Conservation (phyloP, 1,140 invertebrate genomes). For the Philaenus spumarius region DNA sequence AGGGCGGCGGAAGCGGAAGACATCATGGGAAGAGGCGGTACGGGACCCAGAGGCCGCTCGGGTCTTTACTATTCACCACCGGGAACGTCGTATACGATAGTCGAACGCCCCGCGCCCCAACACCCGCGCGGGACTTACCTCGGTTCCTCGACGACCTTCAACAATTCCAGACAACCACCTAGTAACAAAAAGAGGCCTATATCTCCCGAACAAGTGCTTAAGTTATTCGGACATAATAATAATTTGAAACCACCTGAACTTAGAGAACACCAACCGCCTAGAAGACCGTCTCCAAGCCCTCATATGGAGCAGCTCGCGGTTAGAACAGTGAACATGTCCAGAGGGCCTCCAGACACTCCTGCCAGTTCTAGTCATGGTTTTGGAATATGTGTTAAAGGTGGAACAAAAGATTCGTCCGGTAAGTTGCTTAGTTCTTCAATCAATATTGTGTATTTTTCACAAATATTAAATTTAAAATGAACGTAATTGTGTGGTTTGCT, state of each 20-base stretch:
- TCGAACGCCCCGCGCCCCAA: conserved; percentile 66
- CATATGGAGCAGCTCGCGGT: conserved; percentile 41
- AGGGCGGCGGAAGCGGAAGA: conserved; percentile 43
- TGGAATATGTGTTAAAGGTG: conserved; percentile 82
- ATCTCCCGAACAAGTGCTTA: conserved; percentile 34
- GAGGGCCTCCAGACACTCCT: conserved; percentile 49
- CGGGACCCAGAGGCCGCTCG: conserved; percentile 31
- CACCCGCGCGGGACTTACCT: conserved; percentile 52
- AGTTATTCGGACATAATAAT: conserved; percentile 26
- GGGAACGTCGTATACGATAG: conserved; percentile 75
- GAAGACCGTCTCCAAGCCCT: conserved; percentile 47
- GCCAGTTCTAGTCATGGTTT: conserved; percentile 64
- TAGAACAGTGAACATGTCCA: conserved; percentile 73
- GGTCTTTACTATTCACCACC: conserved; percentile 48
- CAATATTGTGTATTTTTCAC: too few species aligned
- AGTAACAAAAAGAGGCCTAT: conserved; percentile 32
- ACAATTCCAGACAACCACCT: conserved; percentile 7
- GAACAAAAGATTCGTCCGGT: conserved; percentile 68
- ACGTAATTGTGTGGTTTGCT: too few species aligned
- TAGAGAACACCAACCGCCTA: conserved; percentile 23
- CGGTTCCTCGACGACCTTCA: conserved; percentile 39
- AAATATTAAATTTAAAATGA: too few species aligned
- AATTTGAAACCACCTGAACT: conserved; percentile 36
- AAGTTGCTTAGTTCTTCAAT: too few species aligned
- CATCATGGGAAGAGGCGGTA: conserved; percentile 36